Evolutionary conservation across 1,140 invertebrate species (phyloP), one percentile per base, ranked within the genome.

Genomic region (Meloidogyne hapla): DNA sequence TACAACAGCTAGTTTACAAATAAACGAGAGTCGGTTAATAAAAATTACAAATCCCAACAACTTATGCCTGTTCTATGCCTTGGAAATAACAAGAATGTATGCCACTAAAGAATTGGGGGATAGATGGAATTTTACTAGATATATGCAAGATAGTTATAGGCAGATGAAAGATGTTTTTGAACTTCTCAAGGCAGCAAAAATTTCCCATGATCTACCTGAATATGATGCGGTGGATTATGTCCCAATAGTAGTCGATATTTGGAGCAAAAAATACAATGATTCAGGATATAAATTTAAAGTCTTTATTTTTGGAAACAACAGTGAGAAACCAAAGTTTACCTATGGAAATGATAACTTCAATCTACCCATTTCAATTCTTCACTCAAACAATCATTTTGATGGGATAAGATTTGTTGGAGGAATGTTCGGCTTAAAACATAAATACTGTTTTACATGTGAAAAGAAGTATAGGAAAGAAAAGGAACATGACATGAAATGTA

Each of bases 371-470:
- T 10, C 67, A 23, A 40, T 69, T 25, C 15, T 26, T 25, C 28
- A 69, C 26, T 13, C 18, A 40, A 25, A 69, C 4, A 25, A 33
- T 33, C 67, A 69, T 38, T 69, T 69, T 38, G 67, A 69, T 33
- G 67, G 67, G 2, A 42, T 42, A 12, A 40, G 28, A 10, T 23
- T 23, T 25, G 67, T 69, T 28, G 67, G 67, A 8, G 67, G 40
- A 2, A 42, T 69, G 21, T 69, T 69, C 13, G 67, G 33, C 15
- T 26, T 40, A 12, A 2, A 10, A 40, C 2, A 38, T 10, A 42
- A 42, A 42, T 69, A 69, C 13, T 40, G 33, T 12, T 69, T 69
- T 69, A 15, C 26, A 13, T 69, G 67, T 25, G 67, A 69, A 25
- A 23, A 23, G 25, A 40, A 40, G 23, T 69, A 13, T 13, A 12